These are phyloP conservation scores for Ceuthmochares aereus DNA, from an alignment of 2,113 vertebrate genomes.

Conservation along the genomic window DNA sequence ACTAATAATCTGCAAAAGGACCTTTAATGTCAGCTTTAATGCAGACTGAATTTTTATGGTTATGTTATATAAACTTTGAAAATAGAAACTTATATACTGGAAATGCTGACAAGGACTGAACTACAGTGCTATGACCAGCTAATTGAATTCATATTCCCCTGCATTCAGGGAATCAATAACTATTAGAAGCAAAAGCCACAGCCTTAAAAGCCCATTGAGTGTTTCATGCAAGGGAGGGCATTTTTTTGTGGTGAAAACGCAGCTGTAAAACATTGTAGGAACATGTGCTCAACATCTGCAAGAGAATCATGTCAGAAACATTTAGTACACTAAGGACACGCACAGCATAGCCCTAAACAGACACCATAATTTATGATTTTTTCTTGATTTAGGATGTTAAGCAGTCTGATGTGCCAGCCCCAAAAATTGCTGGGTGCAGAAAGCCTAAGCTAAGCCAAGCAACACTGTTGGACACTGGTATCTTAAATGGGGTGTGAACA, in stretches of 20 bases:
- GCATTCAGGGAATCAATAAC: conserved; percentile 53
- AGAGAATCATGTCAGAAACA: not conserved
- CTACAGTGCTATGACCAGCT: conserved; percentile 16
- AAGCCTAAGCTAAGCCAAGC: not conserved
- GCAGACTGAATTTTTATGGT: not conserved
- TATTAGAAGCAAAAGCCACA: conserved; percentile 26
- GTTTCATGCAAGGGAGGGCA: not conserved
- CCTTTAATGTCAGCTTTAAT: not conserved
- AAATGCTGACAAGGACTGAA: conserved; percentile 39
- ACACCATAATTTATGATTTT: not conserved
- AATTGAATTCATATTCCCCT: conserved; percentile 49
- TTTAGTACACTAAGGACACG: not conserved
- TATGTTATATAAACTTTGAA: conserved; percentile 16
- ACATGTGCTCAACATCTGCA: not conserved
- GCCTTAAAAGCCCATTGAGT: not conserved
- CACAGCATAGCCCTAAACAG: not conserved
- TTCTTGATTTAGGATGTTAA: not conserved
- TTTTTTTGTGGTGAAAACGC: not conserved
- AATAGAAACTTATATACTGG: conserved; percentile 9
- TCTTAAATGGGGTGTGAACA: not conserved
- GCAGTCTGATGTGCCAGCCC: not conserved
- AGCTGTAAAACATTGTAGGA: not conserved
- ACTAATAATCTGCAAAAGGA: conserved; percentile 10
- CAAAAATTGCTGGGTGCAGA: not conserved
- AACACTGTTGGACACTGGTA: not conserved